Percentiles rank a stretch among this genome's conserved stretches.
These are phyloP conservation scores for Andricus quercusramuli DNA, from an alignment of 2,888 invertebrate genomes.

Conservation along the genomic window DNA sequence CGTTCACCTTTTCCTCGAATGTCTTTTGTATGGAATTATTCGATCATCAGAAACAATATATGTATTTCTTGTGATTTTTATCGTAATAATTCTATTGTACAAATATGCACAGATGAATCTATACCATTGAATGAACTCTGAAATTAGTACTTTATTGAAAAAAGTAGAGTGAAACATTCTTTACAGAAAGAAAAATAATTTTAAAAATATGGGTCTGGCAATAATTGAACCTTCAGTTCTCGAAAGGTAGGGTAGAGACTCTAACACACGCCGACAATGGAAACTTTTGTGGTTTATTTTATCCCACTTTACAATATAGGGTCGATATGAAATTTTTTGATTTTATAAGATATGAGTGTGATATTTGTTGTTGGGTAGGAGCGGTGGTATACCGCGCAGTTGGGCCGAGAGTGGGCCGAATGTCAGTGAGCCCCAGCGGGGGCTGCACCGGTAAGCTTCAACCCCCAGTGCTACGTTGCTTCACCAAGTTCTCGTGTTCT, in stretches of 20 bases:
- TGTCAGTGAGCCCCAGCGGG: conserved; percentile 77
- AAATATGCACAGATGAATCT: background rate
- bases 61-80: background rate
- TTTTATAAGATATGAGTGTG: conserved; percentile 61
- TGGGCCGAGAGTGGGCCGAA: conserved; percentile 77
- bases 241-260: too few relatives aligned
- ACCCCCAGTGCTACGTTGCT: conserved; percentile 74
- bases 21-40: too few relatives aligned
- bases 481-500: conserved; percentile 74
- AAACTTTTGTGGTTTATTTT: background rate
- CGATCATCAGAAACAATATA: too few relatives aligned
- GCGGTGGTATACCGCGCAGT: conserved; percentile 78
- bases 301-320: background rate
- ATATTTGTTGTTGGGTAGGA: conserved; percentile 77
- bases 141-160: too few relatives aligned
- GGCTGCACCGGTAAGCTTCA: conserved; percentile 78
- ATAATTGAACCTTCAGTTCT: too few relatives aligned
- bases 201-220: background rate
- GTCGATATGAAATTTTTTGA: conserved; percentile 49
- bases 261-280: too few relatives aligned
- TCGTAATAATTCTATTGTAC: background rate
- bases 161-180: too few relatives aligned
- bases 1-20: too few relatives aligned
- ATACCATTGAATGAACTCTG: too few relatives aligned
- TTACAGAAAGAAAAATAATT: background rate